Evolutionary conservation across 2,888 invertebrate species (phyloP).

Genomic region (Machimus rusticus): DNA sequence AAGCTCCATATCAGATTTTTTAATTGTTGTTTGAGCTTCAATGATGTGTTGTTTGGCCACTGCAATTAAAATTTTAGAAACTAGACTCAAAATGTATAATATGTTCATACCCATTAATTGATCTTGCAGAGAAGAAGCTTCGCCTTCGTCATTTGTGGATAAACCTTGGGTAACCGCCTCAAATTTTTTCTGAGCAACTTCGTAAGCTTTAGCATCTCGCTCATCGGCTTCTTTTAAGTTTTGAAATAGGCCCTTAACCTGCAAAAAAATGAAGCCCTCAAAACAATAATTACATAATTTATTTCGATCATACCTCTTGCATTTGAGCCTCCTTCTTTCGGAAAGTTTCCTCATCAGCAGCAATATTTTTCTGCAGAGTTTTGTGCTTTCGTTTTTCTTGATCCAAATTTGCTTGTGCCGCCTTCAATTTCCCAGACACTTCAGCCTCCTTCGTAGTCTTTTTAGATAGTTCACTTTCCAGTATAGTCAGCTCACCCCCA

Average conservation of each 20-base stretch:
- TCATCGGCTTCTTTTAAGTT: constrained; percentile 73
- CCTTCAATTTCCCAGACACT: constrained; percentile 69
- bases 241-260: constrained; percentile 72
- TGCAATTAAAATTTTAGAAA: constrained; percentile 55
- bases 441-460: constrained; percentile 75
- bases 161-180: constrained; percentile 87
- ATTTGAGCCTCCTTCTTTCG: constrained; percentile 69
- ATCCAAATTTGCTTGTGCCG: constrained; percentile 71
- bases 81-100: not conserved
- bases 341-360: constrained; percentile 72
- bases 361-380: constrained; percentile 71
- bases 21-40: constrained; percentile 79
- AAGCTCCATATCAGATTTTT: constrained; percentile 79
- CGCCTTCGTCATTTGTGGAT: constrained; percentile 78
- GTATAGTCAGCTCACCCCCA: constrained; percentile 69
- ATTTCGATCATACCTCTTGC: constrained; percentile 59
- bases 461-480: constrained; percentile 71
- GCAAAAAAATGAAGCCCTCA: not conserved
- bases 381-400: constrained; percentile 74
- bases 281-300: not conserved
- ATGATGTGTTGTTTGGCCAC: constrained; percentile 79
- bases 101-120: constrained; percentile 77
- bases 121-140: constrained; percentile 85
- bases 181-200: constrained; percentile 77
- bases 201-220: constrained; percentile 72